Base-by-base conservation (phyloP, 2,797 vertebrate genomes). In the Lacerta agilis region DNA sequence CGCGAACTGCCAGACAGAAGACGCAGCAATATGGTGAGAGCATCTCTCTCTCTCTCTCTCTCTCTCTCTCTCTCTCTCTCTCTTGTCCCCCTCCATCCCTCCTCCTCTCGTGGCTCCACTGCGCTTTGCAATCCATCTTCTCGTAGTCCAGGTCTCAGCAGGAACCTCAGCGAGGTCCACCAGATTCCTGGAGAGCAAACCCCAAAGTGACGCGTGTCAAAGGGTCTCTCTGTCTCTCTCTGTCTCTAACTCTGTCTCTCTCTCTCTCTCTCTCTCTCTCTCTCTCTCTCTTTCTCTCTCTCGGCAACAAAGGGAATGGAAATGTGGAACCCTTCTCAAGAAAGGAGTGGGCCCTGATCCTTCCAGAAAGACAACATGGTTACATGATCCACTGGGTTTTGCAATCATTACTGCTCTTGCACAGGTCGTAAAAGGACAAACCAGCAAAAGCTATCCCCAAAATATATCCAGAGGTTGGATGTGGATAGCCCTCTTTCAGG, bases 81-180 rank as follows among this genome's bases (percentile, higher is more conserved):
- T n/a, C 23, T 67, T 9, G 1, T 2, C 4, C 38, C 10, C 36
- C 45, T 18, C 20, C 17, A 13, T 43, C 20, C n/a, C 41, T 15
- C 45, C 38, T 36, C 80, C 71, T 43, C 23, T 67, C 17, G 61
- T 29, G 17, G 25, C 80, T 61, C n/a, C 45, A 20, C 36, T 6
- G 10, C 7, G 10, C 43, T 20, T 13, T 2, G 23, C 36, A 58
- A 79, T 8, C 2, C 75, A 90, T 78, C 78, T 27, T 88, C 72
- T 25, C n/a, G 82, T 66, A 82, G 15, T 1, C 15, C 1, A 33
- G 13, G 0, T 18, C 4, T 79, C 45, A 1, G 8, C 79, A 0
- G 0, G 55, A 4, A 79, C 58, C 25, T 83, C 15, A 75, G 11
- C 1, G 25, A 80, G 18, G 10, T 6, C 15, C 0, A 0, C 11